Evolutionary conservation across 2,797 vertebrate species (phyloP).

Genomic region (Channa striata): DNA sequence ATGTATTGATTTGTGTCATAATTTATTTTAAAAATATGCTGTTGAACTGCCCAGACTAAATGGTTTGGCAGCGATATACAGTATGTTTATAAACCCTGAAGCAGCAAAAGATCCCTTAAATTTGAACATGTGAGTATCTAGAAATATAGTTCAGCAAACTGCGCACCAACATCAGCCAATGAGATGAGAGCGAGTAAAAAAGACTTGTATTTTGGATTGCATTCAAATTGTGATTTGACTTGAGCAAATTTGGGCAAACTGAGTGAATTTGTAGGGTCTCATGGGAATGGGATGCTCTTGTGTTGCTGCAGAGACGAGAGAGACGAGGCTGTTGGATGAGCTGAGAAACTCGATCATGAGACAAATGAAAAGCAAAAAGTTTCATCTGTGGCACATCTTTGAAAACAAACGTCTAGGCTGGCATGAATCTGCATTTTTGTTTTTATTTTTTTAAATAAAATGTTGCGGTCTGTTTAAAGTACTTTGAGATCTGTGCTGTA

Average conservation of each 20-base stretch:
- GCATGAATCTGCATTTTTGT: constrained; percentile 35
- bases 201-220: background rate
- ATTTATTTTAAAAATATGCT: too few relatives aligned
- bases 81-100: background rate
- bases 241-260: background rate
- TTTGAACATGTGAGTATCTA: background rate
- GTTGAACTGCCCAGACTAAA: too few relatives aligned
- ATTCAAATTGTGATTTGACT: background rate
- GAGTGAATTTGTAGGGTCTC: constrained; percentile 1
- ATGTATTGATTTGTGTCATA: too few relatives aligned
- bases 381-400: background rate
- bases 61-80: background rate
- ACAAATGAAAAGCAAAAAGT: background rate
- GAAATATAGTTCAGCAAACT: background rate
- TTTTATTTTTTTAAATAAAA: background rate
- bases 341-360: background rate
- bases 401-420: constrained; percentile 15
- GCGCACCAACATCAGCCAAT: background rate
- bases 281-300: constrained; percentile 2
- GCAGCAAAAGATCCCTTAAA: background rate
- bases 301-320: background rate
- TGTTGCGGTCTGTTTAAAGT: constrained; percentile 28
- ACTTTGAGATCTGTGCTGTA: constrained; percentile 33
- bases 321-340: background rate
- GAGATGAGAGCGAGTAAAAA: too few relatives aligned